These are phyloP conservation scores for Dermochelys coriacea DNA, from an alignment of 2,797 vertebrate species.

Conservation along the genomic window DNA sequence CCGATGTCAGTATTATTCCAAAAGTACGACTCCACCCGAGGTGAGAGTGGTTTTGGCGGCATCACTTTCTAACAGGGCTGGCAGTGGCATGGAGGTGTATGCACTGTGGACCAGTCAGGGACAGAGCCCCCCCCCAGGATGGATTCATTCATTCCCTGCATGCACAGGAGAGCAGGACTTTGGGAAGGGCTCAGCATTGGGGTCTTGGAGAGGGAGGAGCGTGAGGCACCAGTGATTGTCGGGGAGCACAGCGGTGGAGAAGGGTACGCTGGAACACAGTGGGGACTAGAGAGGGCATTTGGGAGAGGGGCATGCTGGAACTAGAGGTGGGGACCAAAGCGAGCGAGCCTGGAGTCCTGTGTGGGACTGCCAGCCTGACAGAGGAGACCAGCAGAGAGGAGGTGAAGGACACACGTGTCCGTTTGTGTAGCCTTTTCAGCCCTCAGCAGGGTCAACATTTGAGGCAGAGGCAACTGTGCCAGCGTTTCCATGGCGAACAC, in stretches of 20 bases:
- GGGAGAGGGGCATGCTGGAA: neutral
- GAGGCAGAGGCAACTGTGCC: neutral
- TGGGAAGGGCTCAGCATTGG: accelerated
- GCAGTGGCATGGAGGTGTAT: neutral
- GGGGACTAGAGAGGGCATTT: neutral
- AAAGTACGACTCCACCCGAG: slow-evolving; percentile 81
- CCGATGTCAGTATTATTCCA: slow-evolving; percentile 93
- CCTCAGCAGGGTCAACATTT: neutral
- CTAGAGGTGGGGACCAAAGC: neutral
- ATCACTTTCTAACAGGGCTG: neutral
- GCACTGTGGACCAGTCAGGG: neutral
- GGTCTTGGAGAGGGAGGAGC: neutral
- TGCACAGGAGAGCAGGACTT: neutral
- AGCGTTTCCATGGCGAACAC: neutral
- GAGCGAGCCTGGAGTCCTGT: neutral
- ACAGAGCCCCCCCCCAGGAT: neutral
- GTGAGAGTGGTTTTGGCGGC: slow-evolving; percentile 69
- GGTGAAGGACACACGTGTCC: neutral
- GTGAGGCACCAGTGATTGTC: neutral
- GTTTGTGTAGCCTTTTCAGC: neutral
- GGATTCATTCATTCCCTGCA: neutral
- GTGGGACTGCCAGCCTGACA: neutral
- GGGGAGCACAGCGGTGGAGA: neutral
- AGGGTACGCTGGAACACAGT: neutral
- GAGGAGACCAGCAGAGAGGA: neutral